These are phyloP conservation scores for Ardeotis arabs DNA, from an alignment of 2,113 vertebrate species.

Conservation along the genomic window DNA sequence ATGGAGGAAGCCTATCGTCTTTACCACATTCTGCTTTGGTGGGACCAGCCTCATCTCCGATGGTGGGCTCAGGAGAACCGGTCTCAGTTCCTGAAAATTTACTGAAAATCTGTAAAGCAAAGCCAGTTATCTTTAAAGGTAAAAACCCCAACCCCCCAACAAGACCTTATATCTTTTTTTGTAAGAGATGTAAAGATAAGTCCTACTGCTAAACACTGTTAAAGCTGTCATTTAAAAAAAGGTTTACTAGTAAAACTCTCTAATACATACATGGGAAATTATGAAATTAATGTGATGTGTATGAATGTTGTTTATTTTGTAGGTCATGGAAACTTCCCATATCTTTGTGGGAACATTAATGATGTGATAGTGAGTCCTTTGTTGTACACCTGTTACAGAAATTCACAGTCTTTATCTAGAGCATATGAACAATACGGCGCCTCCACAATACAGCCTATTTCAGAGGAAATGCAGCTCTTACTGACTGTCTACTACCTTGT, in stretches of 20 bases:
- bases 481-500: conserved; percentile 98
- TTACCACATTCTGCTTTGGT: conserved; percentile 75
- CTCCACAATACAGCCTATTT: conserved; percentile 87
- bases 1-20: conserved; percentile 68
- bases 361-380: conserved; percentile 91
- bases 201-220: neutral
- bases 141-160: neutral
- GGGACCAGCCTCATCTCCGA: conserved; percentile 67
- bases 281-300: neutral
- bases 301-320: neutral
- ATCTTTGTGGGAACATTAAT: conserved; percentile 88
- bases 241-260: neutral
- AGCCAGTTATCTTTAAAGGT: conserved; percentile 97
- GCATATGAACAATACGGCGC: conserved; percentile 89
- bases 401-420: conserved; percentile 88
- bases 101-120: conserved; percentile 89
- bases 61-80: conserved; percentile 78
- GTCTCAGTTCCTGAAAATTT: conserved; percentile 92
- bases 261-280: neutral
- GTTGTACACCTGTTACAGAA: conserved; percentile 90
- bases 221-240: neutral
- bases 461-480: conserved; percentile 95
- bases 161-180: neutral
- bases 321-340: conserved; percentile 95
- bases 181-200: neutral